Conservation (phyloP, 2,113 vertebrate species). For the Aythya baeri region DNA sequence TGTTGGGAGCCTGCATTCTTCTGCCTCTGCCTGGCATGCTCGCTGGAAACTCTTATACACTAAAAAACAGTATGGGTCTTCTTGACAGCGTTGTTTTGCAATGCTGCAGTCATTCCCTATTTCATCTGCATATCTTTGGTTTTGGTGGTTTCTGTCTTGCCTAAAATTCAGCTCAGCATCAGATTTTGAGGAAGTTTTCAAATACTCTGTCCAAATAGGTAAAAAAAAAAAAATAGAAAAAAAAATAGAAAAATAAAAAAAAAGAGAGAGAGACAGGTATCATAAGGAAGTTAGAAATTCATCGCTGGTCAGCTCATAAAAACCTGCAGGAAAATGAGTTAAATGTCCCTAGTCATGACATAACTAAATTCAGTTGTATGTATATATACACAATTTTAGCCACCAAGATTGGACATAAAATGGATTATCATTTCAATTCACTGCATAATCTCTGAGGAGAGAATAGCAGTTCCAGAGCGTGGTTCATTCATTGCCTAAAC, state of each 20-base stretch:
- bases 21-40: conserved; percentile 1
- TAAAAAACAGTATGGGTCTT: conserved; percentile 39
- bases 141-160: neutral
- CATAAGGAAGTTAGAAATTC: neutral
- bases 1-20: conserved; percentile 5
- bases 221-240: neutral
- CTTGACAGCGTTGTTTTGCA: conserved; percentile 49
- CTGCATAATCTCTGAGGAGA: neutral
- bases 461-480: neutral
- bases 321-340: neutral
- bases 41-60: conserved; percentile 64
- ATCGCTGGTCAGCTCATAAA: neutral
- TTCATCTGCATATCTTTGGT: rapidly evolving
- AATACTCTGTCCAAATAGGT: conserved; percentile 6
- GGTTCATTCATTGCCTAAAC: neutral
- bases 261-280: neutral
- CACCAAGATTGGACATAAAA: neutral
- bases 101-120: neutral
- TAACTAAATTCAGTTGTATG: neutral
- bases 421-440: neutral
- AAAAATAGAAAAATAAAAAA: too few species aligned
- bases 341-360: neutral
- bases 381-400: neutral
- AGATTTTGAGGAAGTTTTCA: neutral
- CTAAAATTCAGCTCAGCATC: neutral